Conservation (phyloP, 2,797 vertebrate genomes). For the Smutsia temminckii region DNA sequence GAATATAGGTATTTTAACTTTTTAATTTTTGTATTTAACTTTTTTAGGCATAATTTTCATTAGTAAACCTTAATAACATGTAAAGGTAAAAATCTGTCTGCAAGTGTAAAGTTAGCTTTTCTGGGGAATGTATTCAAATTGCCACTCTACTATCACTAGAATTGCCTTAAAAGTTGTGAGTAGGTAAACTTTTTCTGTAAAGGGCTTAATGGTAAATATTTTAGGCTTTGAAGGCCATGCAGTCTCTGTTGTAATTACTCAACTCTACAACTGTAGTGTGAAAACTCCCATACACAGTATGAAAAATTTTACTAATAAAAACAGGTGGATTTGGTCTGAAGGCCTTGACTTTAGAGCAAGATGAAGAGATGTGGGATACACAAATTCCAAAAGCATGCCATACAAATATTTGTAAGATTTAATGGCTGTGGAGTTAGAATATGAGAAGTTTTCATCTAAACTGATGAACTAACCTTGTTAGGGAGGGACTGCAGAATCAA, state of each 20-base stretch:
- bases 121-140: neutral
- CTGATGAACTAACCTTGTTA: neutral
- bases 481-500: neutral
- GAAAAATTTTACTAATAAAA: constrained; percentile 8
- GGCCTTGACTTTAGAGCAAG: neutral
- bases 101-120: neutral
- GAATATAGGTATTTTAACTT: neutral
- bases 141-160: neutral
- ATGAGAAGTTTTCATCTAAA: neutral
- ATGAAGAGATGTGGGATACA: neutral
- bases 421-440: neutral
- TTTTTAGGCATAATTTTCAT: constrained; percentile 15
- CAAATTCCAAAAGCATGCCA: neutral
- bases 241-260: neutral
- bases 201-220: neutral
- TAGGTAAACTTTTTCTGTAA: neutral
- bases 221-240: neutral
- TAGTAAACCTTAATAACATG: neutral
- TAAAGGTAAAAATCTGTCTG: neutral
- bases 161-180: neutral
- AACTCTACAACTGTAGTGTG: neutral
- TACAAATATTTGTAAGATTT: neutral
- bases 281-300: neutral
- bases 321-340: neutral
- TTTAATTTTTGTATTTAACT: neutral